Base-by-base conservation (phyloP, 1,140 invertebrate genomes). In the Agrilus planipennis region DNA sequence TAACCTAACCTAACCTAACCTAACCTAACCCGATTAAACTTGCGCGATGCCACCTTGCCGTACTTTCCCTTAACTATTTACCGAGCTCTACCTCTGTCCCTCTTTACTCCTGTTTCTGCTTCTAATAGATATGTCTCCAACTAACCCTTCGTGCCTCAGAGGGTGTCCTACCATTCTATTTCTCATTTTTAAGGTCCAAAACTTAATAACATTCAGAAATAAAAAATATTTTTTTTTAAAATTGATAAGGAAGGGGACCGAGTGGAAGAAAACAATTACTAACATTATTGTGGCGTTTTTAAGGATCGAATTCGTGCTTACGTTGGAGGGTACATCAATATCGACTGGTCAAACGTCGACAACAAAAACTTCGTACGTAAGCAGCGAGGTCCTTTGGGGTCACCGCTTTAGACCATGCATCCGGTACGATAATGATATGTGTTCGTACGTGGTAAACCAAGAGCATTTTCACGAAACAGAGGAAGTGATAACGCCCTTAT, bases 401-500 rank as follows among this genome's bases (percentile, higher is more conserved):
- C 78, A 89, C 57, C 64, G 81, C 7, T 89, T 89, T 53, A 73
- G 75, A 44, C 47, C 46, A 2, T 61, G 58, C 31, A 41, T 51
- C 2, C 42, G 32, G 22, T 57, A 45, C 35, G 25, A 55, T 29
- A 42, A 39, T n/a, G 34, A 29, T 5, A 28, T 31, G 21, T 32
- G 39, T 7, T 28, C 28, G 11, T 61, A 57, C 35, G 20, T 46
- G 11, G 51, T 61, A 9, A 41, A 56, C 37, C 47, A 54, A 59
- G 84, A 79, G 9, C 75, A 88, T 45, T 98, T 98, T 65, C 88
- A 98, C 56, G 83, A 81, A 49, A 94, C 90, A 2, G 80, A 79
- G 31, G 84, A 90, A 57, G 82, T 95, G 19, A 84, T 90, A 45
- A 96, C 88, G 0, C 91, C 92, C 0, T 71, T 89, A 5, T 95